Evolutionary conservation across 2,113 vertebrate species (phyloP).

Genomic region (Ceyx melanurus): DNA sequence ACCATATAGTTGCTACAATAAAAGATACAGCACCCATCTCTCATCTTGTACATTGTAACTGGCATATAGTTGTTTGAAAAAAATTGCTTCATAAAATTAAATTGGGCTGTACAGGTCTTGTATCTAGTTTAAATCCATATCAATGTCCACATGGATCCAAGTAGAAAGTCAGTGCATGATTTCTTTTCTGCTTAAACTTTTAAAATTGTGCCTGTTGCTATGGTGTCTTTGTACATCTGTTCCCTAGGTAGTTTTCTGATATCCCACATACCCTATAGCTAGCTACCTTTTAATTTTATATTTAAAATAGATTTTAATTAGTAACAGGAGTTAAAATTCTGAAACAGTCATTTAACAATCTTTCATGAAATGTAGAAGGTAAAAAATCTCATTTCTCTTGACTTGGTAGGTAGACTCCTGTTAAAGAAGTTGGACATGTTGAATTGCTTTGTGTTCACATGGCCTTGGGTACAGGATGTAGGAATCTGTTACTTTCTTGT

Average conservation of each 20-base stretch:
- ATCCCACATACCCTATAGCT: neutral
- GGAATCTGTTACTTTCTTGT: neutral
- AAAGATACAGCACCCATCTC: neutral
- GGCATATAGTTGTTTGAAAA: neutral
- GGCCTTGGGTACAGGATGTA: neutral
- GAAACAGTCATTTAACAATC: neutral
- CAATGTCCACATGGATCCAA: neutral
- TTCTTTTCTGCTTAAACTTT: neutral
- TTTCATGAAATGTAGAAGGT: neutral
- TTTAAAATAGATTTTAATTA: neutral
- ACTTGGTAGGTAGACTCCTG: neutral
- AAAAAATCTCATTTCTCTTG: neutral
- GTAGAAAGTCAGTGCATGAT: neutral
- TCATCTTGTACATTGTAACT: neutral
- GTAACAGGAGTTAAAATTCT: neutral
- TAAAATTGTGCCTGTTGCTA: neutral
- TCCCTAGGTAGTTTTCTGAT: neutral
- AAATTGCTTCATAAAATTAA: slow-evolving; percentile 5
- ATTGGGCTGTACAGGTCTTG: neutral
- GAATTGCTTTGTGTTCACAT: neutral
- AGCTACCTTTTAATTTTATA: neutral
- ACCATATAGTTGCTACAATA: neutral
- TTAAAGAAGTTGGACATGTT: neutral
- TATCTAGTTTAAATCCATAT: neutral
- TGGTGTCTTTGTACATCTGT: neutral